Evolutionary conservation across 2,113 vertebrate genomes (phyloP).

Genomic region (Dipodomys spectabilis): DNA sequence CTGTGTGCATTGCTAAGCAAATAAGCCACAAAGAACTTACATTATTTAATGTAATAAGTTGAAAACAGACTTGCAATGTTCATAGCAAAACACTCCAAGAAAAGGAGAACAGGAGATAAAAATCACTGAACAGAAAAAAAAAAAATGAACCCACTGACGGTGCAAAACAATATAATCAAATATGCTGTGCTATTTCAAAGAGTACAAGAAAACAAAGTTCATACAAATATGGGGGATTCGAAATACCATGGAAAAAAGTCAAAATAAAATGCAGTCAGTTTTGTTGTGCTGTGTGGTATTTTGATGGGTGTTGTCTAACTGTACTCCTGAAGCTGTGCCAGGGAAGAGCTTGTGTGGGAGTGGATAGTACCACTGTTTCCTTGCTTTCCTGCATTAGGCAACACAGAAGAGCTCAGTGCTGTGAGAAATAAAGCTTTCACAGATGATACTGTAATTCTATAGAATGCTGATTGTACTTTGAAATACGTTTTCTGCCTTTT

Average conservation of each 20-base stretch:
- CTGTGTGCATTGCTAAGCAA: background rate
- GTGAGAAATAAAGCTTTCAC: too few relatives aligned
- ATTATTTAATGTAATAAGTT: background rate
- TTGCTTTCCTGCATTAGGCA: too few relatives aligned
- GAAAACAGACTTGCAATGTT: background rate
- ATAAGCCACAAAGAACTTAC: background rate
- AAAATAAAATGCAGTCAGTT: background rate
- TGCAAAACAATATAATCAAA: background rate
- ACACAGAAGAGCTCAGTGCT: too few relatives aligned
- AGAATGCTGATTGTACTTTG: too few relatives aligned
- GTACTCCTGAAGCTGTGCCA: too few relatives aligned
- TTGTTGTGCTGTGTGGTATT: too few relatives aligned
- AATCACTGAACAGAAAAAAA: constrained; percentile 30
- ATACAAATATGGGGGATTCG: background rate
- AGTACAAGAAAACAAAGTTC: background rate
- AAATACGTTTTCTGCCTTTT: too few relatives aligned
- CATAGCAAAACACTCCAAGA: background rate
- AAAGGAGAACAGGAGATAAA: constrained; percentile 3
- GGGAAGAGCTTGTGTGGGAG: too few relatives aligned
- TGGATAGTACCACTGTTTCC: too few relatives aligned
- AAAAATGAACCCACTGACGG: background rate
- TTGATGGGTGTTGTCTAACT: too few relatives aligned
- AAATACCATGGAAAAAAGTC: background rate
- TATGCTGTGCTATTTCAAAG: background rate
- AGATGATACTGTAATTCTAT: too few relatives aligned